Evolutionary conservation across 2,797 vertebrate species (phyloP).

Genomic region (Tokudaia muenninki): DNA sequence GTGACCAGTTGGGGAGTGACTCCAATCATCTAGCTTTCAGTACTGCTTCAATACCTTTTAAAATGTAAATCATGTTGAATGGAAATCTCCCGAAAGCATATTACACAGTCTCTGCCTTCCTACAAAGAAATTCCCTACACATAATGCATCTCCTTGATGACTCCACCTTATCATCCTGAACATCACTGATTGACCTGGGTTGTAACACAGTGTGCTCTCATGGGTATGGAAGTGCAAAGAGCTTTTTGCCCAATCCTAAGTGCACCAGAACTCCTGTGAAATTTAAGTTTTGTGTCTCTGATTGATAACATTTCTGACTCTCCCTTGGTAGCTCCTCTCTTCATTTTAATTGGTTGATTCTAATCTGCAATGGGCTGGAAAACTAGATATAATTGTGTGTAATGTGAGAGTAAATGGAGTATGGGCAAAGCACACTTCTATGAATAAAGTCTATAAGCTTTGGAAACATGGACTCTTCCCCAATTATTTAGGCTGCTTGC

Average conservation of each 20-base stretch:
- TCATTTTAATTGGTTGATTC: constrained; percentile 76
- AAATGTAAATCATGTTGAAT: constrained; percentile 72
- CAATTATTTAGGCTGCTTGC: constrained; percentile 48
- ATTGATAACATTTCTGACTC: constrained; percentile 71
- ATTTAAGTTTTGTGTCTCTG: constrained; percentile 75
- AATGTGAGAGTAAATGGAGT: constrained; percentile 72
- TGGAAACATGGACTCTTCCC: neutral
- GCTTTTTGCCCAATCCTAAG: constrained; percentile 47
- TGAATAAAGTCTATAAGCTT: constrained; percentile 68
- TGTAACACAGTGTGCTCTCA: constrained; percentile 66
- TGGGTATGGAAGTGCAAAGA: constrained; percentile 66
- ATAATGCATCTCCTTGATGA: neutral
- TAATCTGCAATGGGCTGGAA: constrained; percentile 75
- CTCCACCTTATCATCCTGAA: constrained; percentile 48
- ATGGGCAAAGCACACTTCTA: constrained; percentile 51
- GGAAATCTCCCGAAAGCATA: constrained; percentile 66
- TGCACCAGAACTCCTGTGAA: constrained; percentile 60
- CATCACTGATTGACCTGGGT: constrained; percentile 57
- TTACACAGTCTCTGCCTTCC: constrained; percentile 68
- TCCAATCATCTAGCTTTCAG: constrained; percentile 60
- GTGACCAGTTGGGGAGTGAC: constrained; percentile 9
- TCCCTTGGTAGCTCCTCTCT: constrained; percentile 56
- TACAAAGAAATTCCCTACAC: constrained; percentile 33
- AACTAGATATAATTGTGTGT: constrained; percentile 75
- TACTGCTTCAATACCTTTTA: constrained; percentile 69